Percentiles rank a stretch among this genome's conserved stretches.
Evolutionary conservation across 2,888 invertebrate species (phyloP).

Genomic region (Byasa hedistus): DNA sequence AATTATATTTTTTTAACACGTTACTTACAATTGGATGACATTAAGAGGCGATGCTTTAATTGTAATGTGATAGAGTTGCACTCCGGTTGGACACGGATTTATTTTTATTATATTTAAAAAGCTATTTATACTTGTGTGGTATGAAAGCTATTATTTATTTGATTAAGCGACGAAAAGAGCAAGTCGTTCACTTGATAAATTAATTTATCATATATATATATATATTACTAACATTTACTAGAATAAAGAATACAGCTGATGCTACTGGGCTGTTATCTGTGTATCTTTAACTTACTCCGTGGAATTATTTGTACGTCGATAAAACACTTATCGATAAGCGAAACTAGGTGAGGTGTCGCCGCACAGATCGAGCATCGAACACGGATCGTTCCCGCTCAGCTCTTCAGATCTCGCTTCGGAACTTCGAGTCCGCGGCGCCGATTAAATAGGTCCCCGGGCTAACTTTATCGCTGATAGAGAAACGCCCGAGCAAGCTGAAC

Average conservation of each 20-base stretch:
- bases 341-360: conserved; percentile 15
- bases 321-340: conserved; percentile 17
- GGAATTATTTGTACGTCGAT: conserved; percentile 17
- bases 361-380: not conserved
- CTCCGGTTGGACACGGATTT: too few relatives aligned
- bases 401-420: not conserved
- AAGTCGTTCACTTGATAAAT: not conserved
- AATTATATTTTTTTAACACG: too few relatives aligned
- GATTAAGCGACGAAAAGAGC: not conserved
- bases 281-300: conserved; percentile 8
- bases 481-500: not conserved
- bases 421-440: not conserved
- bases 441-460: not conserved
- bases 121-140: not conserved
- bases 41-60: too few relatives aligned
- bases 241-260: conserved; percentile 16
- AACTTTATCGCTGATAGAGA: conserved; percentile 1
- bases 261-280: not conserved
- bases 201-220: not conserved
- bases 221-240: not conserved
- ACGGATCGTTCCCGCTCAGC: not conserved
- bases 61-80: too few relatives aligned
- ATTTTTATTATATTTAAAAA: too few relatives aligned
- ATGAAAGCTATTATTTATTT: not conserved
- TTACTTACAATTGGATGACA: too few relatives aligned